Evolutionary conservation across 1,140 invertebrate species (phyloP).

Genomic region (Oryctes rhinoceros): DNA sequence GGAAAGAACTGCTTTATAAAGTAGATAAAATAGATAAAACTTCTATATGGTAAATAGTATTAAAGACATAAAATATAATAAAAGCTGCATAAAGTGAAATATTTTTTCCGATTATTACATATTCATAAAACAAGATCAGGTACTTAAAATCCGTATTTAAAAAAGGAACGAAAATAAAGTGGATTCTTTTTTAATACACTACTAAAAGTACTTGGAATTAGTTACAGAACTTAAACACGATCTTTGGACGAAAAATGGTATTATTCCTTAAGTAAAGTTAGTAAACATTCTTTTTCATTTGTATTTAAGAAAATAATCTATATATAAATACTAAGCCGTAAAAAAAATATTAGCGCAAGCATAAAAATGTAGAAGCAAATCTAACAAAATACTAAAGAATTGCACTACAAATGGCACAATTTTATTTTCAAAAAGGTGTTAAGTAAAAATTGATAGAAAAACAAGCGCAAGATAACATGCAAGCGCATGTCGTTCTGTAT

Average conservation of each 20-base stretch:
- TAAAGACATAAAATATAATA: background rate
- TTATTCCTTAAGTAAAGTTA: background rate
- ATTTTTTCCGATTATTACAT: background rate
- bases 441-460: background rate
- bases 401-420: background rate
- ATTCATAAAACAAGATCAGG: constrained; percentile 14
- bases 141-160: constrained; percentile 4
- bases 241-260: constrained; percentile 33
- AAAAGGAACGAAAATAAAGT: background rate
- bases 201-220: background rate
- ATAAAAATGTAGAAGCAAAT: too few relatives aligned
- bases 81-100: background rate
- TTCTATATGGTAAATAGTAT: background rate
- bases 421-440: background rate
- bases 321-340: too few relatives aligned
- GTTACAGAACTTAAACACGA: background rate
- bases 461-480: background rate
- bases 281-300: too few relatives aligned
- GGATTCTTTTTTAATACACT: background rate
- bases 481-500: too few relatives aligned
- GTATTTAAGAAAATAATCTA: too few relatives aligned
- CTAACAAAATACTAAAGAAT: too few relatives aligned
- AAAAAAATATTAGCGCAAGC: too few relatives aligned
- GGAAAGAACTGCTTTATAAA: too few relatives aligned
- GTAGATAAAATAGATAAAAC: background rate